Conservation (phyloP, 2,888 invertebrate genomes). For the Pristionchus maxplancki region DNA sequence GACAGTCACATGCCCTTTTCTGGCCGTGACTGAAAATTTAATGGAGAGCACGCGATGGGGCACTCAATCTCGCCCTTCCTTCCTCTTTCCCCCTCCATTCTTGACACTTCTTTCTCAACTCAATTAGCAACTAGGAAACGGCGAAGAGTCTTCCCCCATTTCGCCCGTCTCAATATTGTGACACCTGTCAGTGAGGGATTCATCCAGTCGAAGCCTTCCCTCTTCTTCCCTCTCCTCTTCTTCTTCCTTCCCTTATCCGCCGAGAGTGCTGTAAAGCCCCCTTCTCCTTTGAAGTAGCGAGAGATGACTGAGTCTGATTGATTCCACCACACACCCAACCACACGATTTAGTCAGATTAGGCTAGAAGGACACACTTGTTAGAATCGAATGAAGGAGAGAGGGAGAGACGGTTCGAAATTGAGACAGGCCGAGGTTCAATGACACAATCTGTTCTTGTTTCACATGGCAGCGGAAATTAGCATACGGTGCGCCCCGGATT, state of each 20-base stretch:
- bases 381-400: not conserved
- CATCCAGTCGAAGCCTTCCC: not conserved
- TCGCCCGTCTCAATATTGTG: slow-evolving; percentile 36
- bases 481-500: slow-evolving; percentile 34
- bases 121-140: slow-evolving; percentile 21
- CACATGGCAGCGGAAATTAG: slow-evolving; percentile 37
- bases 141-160: not conserved
- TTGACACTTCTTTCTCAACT: slow-evolving; percentile 20
- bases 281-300: slow-evolving; percentile 24
- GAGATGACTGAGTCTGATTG: slow-evolving; percentile 31
- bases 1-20: not conserved
- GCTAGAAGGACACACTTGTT: slow-evolving; percentile 3
- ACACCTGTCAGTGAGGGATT: slow-evolving; percentile 45
- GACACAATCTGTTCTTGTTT: slow-evolving; percentile 48
- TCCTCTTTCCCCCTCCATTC: not conserved
- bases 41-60: not conserved
- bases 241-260: not conserved
- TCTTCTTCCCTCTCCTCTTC: not conserved
- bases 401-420: not conserved
- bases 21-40: not conserved
- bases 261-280: slow-evolving; percentile 41
- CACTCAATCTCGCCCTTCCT: slow-evolving; percentile 37
- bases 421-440: not conserved
- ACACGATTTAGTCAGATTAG: not conserved
- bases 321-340: not conserved